Evolutionary conservation across 2,888 invertebrate genomes (phyloP).

Genomic region (Archaeoteleia sp.): DNA sequence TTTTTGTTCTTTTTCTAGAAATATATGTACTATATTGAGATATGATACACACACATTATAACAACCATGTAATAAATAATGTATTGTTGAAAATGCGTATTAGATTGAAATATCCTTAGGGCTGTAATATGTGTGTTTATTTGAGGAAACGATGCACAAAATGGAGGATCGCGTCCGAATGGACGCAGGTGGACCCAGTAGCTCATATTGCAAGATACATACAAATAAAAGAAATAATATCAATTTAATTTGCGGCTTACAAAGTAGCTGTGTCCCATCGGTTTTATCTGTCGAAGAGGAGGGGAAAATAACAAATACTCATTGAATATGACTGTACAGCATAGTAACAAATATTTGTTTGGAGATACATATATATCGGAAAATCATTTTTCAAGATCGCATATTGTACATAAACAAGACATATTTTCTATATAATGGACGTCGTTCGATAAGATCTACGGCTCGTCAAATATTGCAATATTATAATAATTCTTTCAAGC

Average conservation of each 20-base stretch:
- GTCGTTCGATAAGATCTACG: slow-evolving; percentile 71
- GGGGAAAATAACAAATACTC: slow-evolving; percentile 63
- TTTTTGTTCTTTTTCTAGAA: slow-evolving; percentile 48
- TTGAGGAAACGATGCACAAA: slow-evolving; percentile 59
- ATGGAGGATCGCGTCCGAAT: slow-evolving; percentile 10
- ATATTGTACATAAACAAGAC: slow-evolving; percentile 75
- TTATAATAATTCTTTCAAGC: slow-evolving; percentile 75
- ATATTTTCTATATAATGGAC: slow-evolving; percentile 75
- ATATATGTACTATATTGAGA: slow-evolving; percentile 52
- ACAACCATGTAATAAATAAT: slow-evolving; percentile 54
- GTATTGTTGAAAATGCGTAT: slow-evolving; percentile 55
- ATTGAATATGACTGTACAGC: slow-evolving; percentile 72
- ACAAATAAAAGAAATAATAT: slow-evolving; percentile 36
- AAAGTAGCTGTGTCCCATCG: slow-evolving; percentile 57
- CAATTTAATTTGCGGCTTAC: slow-evolving; percentile 58
- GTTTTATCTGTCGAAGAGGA: slow-evolving; percentile 53
- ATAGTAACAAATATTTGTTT: slow-evolving; percentile 68
- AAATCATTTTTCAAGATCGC: slow-evolving; percentile 71
- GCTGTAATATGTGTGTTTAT: slow-evolving; percentile 56
- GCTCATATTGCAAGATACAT: slow-evolving; percentile 40
- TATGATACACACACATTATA: slow-evolving; percentile 52
- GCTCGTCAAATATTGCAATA: slow-evolving; percentile 74
- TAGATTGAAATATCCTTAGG: slow-evolving; percentile 52
- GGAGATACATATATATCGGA: slow-evolving; percentile 66
- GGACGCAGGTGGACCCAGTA: slow-evolving; percentile 19